Evolutionary conservation across 1,140 invertebrate species (phyloP), one percentile per base, ranked within the genome.

Genomic region (Ericerus pela): DNA sequence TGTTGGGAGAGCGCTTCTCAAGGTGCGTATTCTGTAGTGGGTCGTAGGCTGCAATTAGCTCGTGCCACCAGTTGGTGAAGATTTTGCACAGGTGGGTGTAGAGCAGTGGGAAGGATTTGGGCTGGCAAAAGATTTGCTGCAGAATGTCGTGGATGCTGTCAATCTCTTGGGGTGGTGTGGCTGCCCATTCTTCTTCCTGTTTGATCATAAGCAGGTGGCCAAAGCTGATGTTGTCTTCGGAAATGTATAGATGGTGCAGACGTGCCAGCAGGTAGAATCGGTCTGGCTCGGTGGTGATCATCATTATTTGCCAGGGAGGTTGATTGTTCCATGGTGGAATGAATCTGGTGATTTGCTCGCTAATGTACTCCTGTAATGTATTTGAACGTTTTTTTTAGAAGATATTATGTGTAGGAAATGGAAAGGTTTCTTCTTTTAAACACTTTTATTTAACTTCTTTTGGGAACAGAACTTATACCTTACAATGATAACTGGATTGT

Each of bases 231-330:
- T 78, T 75, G 18, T 81, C 77, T 28, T 81, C 77, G 6, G 79
- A 80, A 2, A 87, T 69, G 3, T 87, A 72, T 16, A 88, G 65
- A 62, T 88, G 85, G 63, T 88, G 85, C 0, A 84, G 75, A 54
- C 84, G 73, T 1, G 86, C 72, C 8, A 88, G 62, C n/a, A 85
- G 75, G 60, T 81, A 81, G 62, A 81, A 84, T 54, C 75, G 74
- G 47, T 80, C 75, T 51, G 79, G 75, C 1, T 70, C 66, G 0
- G 69, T 66, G 1, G 66, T 28, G 59, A 87, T 82, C 1, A 86
- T 68, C 24, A 80, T 78, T n/a, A 86, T 77, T 64, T 88, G 84
- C 85, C 85, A 88, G 0, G 84, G 84, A 1, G 85, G 78, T 28
- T 78, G 68, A 36, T 78, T 76, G 2, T 66, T 67, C 41, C 41